Conservation (phyloP, 2,888 invertebrate species). For the Mythimna lalbum region DNA sequence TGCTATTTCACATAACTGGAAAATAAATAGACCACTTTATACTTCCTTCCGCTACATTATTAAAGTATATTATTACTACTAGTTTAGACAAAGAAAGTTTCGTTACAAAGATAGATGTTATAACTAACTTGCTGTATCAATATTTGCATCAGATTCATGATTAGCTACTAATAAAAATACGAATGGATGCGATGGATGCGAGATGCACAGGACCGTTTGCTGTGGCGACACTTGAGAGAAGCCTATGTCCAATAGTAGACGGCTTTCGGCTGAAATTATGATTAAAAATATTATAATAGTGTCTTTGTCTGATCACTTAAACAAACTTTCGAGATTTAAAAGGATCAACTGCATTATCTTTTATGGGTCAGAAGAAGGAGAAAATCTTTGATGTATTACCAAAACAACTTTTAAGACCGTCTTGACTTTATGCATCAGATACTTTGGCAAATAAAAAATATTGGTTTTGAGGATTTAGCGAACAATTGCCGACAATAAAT, state of each 20-base stretch:
- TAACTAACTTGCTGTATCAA: background rate
- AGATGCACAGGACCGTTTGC: no score
- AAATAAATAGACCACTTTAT: background rate
- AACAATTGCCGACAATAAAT: conserved; percentile 54
- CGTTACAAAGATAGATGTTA: background rate
- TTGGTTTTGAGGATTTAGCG: conserved; percentile 64
- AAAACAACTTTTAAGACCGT: background rate
- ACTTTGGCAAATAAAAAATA: conserved; percentile 55
- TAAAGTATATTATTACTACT: background rate
- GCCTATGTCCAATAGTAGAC: no score
- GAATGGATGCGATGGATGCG: no score
- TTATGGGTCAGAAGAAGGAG: background rate
- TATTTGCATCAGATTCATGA: background rate
- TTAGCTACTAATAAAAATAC: background rate
- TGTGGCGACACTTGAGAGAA: no score
- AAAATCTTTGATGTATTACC: background rate
- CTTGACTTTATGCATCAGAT: conserved; percentile 17
- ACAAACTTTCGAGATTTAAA: background rate
- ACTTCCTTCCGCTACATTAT: background rate
- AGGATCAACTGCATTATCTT: background rate
- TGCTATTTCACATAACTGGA: background rate
- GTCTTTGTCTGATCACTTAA: background rate
- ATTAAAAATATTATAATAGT: background rate
- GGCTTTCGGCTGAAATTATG: no score
- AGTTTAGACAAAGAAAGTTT: background rate